These are phyloP conservation scores for Trichonephila clavipes DNA, from an alignment of 1,140 invertebrate genomes.

Conservation along the genomic window DNA sequence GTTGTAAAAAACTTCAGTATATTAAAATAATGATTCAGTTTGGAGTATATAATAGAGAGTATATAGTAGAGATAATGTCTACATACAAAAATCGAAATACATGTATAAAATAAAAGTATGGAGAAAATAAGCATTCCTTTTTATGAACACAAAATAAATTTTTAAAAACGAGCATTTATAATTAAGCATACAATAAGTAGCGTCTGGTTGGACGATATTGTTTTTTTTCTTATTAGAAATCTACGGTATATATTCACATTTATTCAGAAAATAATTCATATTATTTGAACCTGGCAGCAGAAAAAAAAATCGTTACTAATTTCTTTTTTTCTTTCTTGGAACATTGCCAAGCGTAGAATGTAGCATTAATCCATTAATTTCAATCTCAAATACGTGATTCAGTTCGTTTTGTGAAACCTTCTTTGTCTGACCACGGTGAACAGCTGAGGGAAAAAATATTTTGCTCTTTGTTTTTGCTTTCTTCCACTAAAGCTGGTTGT, in stretches of 20 bases:
- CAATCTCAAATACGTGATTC: neutral
- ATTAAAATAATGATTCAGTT: too few relatives aligned
- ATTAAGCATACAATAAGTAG: too few relatives aligned
- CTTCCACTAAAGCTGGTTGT: neutral
- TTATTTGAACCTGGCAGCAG: neutral
- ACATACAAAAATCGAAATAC: too few relatives aligned
- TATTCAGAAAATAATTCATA: neutral
- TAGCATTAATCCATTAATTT: slow-evolving; percentile 9
- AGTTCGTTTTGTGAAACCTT: neutral
- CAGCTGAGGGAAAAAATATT: neutral
- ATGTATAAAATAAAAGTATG: too few relatives aligned
- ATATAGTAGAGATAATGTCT: too few relatives aligned
- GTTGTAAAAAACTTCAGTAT: too few relatives aligned
- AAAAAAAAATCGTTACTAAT: neutral
- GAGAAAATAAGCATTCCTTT: too few relatives aligned
- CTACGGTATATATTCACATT: neutral
- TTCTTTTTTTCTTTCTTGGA: neutral
- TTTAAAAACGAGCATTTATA: too few relatives aligned
- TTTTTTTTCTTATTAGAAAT: too few relatives aligned
- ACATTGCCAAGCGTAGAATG: neutral
- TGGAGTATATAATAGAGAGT: too few relatives aligned
- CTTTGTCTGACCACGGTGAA: neutral
- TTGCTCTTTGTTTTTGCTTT: neutral
- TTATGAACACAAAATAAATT: too few relatives aligned
- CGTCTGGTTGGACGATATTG: too few relatives aligned